phyloP scores from a whole-genome alignment of 2,888 invertebrate species.

The Achlya flavicornis region DNA sequence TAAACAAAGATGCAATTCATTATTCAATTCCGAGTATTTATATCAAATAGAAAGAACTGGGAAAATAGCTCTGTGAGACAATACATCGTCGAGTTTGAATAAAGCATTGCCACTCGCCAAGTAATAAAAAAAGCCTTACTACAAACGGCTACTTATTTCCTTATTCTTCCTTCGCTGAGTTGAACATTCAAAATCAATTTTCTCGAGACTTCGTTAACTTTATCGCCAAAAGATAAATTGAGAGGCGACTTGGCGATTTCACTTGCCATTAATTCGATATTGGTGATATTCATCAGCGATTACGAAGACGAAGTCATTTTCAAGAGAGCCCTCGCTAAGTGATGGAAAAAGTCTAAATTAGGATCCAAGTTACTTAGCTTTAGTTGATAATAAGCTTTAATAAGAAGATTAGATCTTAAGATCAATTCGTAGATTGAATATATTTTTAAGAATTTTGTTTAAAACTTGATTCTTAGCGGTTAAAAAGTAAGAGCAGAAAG shows the following conservation, averaged over 20 bases:
- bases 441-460: not conserved
- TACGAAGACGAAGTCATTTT: conserved; percentile 42
- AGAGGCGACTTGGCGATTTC: conserved; percentile 46
- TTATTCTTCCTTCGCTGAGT: conserved; percentile 9
- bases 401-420: not conserved
- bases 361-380: not conserved
- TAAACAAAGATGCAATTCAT: not conserved
- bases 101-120: conserved; percentile 22
- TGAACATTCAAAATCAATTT: conserved; percentile 61
- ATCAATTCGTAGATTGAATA: not conserved
- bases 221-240: conserved; percentile 62
- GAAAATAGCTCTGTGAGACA: conserved; percentile 5
- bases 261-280: conserved; percentile 57
- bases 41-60: not conserved
- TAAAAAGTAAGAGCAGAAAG: too few relatives aligned
- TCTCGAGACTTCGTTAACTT: conserved; percentile 59
- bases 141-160: conserved; percentile 28
- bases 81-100: conserved; percentile 35
- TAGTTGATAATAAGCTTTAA: not conserved
- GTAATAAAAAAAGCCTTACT: not conserved
- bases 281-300: conserved; percentile 53
- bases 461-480: not conserved
- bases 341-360: conserved; percentile 6
- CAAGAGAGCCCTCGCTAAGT: conserved; percentile 11
- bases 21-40: not conserved